Evolutionary conservation across 2,888 invertebrate species (phyloP).

Genomic region (Rhagium mordax): DNA sequence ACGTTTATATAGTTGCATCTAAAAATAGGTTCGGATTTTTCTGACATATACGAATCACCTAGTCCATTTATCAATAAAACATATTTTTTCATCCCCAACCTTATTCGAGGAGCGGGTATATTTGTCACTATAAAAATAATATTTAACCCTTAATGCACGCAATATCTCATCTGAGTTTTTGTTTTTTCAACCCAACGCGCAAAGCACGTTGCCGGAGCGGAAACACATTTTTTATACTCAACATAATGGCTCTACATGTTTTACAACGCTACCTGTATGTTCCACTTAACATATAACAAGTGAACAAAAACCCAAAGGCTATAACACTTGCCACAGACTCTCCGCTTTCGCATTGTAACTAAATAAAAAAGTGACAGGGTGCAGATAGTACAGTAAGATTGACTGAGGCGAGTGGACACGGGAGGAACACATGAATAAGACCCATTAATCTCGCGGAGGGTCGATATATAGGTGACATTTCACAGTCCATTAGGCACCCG

Average conservation of each 20-base stretch:
- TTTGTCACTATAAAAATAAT: no score
- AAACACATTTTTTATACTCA: no score
- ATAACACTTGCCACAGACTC: neutral
- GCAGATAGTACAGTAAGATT: neutral
- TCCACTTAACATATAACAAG: neutral
- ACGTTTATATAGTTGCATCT: no score
- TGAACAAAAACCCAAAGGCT: neutral
- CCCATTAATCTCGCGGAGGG: neutral
- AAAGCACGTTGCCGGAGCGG: no score
- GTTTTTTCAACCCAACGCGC: no score
- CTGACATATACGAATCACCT: no score
- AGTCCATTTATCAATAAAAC: no score
- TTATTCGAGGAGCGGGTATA: no score
- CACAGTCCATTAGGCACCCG: neutral
- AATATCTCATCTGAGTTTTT: no score
- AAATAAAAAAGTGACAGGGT: neutral
- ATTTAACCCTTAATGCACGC: no score
- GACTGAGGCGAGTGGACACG: neutral
- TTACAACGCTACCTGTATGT: neutral
- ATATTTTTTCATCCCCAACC: no score
- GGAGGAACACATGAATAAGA: neutral
- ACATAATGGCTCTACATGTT: neutral
- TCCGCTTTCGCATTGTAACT: neutral
- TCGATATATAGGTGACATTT: neutral
- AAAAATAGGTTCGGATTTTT: no score